Evolutionary conservation across 2,113 vertebrate species (phyloP), one percentile per base, ranked within the genome.

Genomic region (Sinocyclocheilus anshuiensis): DNA sequence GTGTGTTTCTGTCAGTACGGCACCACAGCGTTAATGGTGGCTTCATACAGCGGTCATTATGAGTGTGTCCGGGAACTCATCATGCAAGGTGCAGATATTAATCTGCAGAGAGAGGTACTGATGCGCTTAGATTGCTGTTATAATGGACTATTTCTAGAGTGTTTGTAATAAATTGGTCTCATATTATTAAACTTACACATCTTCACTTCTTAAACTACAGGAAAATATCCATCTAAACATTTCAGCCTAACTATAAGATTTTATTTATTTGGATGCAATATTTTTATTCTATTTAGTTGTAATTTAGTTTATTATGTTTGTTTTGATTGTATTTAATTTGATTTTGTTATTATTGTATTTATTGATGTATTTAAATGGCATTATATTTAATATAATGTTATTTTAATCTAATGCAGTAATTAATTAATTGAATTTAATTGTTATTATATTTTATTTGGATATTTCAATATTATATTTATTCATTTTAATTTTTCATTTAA

Each of bases 61-160:
- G 96, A 96, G 2, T 98, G 98, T 71, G 97, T 95, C 59, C 95
- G 92, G 86, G 97, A 99, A 75, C 93, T 99, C 55, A 97, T 99
- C 87, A 94, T 98, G 91, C 98, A 99, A 91, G 98, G 98, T 89
- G 97, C 97, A 0, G 97, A 99, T 90, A 98, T 99, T 94, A 99
- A 99, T 92, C 95, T 97, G 86, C 98, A 99, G 92, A 95, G 97
- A 95, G 97, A 99, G 97, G 98, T 99, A 77, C 4, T 0, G 15
- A 77, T 24, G 15, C 11, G 3, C 22, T 26, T 77, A 16, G 7
- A 53, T 74, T 74, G 33, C 2, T 74, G 10, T 74, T 45, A 39
- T 72, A 39, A 72, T 69, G 16, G 16, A 72, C 33, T 4, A 0
- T 48, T 16, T 67, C 15, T 67, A 67, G 13, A 13, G 13, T 33